Evolutionary conservation across 1,140 invertebrate genomes (phyloP).

Genomic region (Venturia canescens): DNA sequence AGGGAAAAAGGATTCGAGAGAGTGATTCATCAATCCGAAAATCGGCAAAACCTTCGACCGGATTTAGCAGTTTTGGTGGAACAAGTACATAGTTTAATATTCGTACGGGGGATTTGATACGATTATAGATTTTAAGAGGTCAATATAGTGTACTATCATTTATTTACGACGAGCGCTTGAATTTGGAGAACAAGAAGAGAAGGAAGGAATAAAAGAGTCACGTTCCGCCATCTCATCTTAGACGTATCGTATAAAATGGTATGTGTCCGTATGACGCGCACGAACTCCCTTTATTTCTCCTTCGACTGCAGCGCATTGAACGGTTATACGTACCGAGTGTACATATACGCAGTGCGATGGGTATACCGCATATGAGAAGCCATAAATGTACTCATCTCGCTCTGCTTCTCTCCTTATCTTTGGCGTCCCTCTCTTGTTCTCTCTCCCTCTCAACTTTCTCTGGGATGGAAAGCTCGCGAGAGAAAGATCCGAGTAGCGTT

Average conservation of each 20-base stretch:
- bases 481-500: conserved; percentile 17
- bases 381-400: conserved; percentile 42
- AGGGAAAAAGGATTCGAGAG: too few species aligned
- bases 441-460: not conserved
- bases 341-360: not conserved
- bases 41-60: too few species aligned
- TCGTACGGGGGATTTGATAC: too few species aligned
- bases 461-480: conserved; percentile 30
- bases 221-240: conserved; percentile 23
- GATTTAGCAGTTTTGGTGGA: too few species aligned
- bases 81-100: too few species aligned
- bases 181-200: not conserved
- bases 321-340: not conserved
- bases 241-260: not conserved
- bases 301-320: conserved; percentile 12
- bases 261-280: not conserved
- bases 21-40: too few species aligned
- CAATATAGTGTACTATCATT: not conserved
- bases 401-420: too few species aligned
- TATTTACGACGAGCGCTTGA: not conserved
- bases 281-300: conserved; percentile 31
- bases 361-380: conserved; percentile 26
- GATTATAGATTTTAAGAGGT: too few species aligned
- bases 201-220: conserved; percentile 8
- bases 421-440: not conserved